Evolutionary conservation across 2,888 invertebrate genomes (phyloP), one percentile per base, ranked within the genome.

Genomic region (Octodonta nipae): DNA sequence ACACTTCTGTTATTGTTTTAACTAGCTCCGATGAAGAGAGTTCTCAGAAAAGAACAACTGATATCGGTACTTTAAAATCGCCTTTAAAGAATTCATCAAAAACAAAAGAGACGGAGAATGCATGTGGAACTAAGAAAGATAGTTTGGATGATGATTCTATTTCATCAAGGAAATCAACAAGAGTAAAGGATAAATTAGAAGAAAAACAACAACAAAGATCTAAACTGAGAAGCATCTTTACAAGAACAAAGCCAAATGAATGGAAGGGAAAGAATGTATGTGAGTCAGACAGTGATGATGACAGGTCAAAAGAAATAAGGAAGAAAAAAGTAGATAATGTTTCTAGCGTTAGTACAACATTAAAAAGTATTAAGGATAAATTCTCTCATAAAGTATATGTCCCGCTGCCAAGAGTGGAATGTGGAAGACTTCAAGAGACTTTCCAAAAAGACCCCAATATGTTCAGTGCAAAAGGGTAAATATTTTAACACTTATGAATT

Each of bases 11-110:
- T 29, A 52, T 57, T 30, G 44, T 56, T 24, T 43, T 56, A 35
- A 50, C 50, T 1, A 56, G 54, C 44, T 58, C 58, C 3, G 58
- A 58, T 38, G 52, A 54, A 14, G 56, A 55, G 26, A 29, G 16
- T 2, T 34, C 29, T 26, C 34, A 13, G 37, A 43, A 30, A 28
- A 34, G 17, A 28, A 29, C 29, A 15, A 32, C 12, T 28, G 25
- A 27, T 6, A 26, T 27, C 24, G 15, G 28, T 22, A 26, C 33
- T 11, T 30, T 38, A 26, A 44, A 35, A 31, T 33, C 36, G 8
- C 29, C 33, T 10, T 20, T 38, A 12, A 33, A 38, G 35, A 31
- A 30, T n/a, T 34, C 35, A 16, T 11, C 28, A 29, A 20, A 28
- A 26, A 30, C 22, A 16, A 33, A 15, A 16, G 10, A 12, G 12